Conservation (phyloP, 2,888 invertebrate genomes). For the Lypha dubia region DNA sequence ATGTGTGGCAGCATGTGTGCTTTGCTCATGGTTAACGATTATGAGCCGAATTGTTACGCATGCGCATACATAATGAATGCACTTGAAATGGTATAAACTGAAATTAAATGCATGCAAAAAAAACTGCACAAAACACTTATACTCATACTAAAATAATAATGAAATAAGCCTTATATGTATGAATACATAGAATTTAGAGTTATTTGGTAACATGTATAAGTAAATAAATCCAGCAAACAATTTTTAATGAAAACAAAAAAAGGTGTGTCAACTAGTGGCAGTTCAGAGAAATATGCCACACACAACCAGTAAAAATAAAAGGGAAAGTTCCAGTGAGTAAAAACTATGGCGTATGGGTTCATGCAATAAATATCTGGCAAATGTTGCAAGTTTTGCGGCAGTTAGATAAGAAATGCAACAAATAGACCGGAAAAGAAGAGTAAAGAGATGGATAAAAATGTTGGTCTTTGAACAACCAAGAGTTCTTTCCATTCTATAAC, state of each 20-base stretch:
- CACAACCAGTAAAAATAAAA: slow-evolving; percentile 28
- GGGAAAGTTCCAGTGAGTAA: slow-evolving; percentile 35
- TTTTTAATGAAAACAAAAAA: not conserved
- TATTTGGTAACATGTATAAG: slow-evolving; percentile 15
- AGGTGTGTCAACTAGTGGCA: slow-evolving; percentile 54
- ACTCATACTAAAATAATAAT: slow-evolving; percentile 6
- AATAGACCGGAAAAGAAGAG: not conserved
- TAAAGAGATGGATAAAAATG: too few species aligned
- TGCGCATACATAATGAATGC: slow-evolving; percentile 67
- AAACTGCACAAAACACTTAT: not conserved
- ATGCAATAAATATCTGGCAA: slow-evolving; percentile 31
- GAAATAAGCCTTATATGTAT: not conserved
- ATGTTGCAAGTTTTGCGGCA: not conserved
- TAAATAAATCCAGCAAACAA: not conserved
- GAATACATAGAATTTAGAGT: slow-evolving; percentile 51
- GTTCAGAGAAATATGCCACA: slow-evolving; percentile 35
- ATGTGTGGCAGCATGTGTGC: not conserved
- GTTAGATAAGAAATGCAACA: not conserved
- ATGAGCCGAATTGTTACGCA: slow-evolving; percentile 65
- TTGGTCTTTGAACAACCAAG: too few species aligned
- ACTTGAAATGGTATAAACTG: slow-evolving; percentile 51
- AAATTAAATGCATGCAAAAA: slow-evolving; percentile 41
- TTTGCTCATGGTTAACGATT: slow-evolving; percentile 46
- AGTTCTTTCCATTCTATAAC: too few species aligned
- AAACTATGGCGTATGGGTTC: slow-evolving; percentile 1